Evolutionary conservation across 2,888 invertebrate species (phyloP), one percentile per base, ranked within the genome.

Genomic region (Drosophila nr. perissopoda): DNA sequence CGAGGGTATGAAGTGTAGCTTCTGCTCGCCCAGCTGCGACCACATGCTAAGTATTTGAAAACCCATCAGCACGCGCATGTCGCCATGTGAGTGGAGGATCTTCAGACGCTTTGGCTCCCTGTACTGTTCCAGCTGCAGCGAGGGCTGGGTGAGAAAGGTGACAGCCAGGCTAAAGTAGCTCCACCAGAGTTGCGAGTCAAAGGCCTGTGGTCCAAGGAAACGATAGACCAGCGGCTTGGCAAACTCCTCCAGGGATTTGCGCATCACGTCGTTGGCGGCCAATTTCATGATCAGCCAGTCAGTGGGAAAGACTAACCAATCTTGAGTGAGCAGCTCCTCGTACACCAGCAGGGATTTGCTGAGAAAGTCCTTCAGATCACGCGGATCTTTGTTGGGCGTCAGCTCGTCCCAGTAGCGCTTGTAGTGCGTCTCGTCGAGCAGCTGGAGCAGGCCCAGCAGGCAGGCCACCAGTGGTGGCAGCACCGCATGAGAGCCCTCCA

Each of bases 231-330:
- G 94, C 0, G 98, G 97, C 83, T 97, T 97, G 0, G 98, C 97
- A 70, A 98, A 95, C 91, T 98, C 97, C 92, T 98, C 96, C 25
- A 98, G 94, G 0, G 98, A 96, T 52, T 96, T 96, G 25, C 98
- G 94, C 69, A 98, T 95, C 0, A 97, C 96, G 92, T 96, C 96
- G 92, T 98, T 98, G 60, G 97, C 96, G 66, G 97, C 96, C 94
- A 99, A 96, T 91, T 97, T 95, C 92, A 99, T 96, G 16, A 98
- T 96, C 81, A 98, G 94, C 99, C 99, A 99, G 91, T 98, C 98
- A 0, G 95, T 94, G 2, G 98, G 97, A 87, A 97, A 98, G 7
- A 93, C 92, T 6, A 91, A 76, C 93, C 93, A 93, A 72, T 93
- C 93, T 58, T 93, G 93, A 4, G 92, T 90, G 0, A 93, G 81